A percentile compares a stretch with the other conserved stretches of the same genome.
Conservation (phyloP, 2,888 invertebrate genomes). For the Callyntrura sp. region DNA sequence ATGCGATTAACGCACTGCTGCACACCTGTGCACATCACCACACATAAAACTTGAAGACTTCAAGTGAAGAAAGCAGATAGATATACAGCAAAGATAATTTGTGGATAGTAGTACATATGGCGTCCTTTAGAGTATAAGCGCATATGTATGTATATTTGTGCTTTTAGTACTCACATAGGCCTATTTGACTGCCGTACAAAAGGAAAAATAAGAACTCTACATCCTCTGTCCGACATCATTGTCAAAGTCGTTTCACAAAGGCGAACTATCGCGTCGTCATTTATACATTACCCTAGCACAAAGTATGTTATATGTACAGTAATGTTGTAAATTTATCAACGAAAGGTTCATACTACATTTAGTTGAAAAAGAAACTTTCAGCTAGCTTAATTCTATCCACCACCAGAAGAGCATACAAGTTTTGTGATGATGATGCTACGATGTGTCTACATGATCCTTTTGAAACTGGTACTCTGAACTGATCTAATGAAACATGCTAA, state of each 20-base stretch:
- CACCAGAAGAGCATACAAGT: not conserved
- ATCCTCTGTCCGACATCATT: slow-evolving; percentile 4
- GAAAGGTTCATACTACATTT: not conserved
- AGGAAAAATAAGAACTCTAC: not conserved
- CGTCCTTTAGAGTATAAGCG: not conserved
- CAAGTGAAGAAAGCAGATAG: not conserved
- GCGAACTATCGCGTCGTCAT: slow-evolving; percentile 28
- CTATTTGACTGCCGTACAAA: not conserved
- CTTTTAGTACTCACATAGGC: not conserved
- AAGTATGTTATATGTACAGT: not conserved
- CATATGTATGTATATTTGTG: not conserved
- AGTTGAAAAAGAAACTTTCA: not conserved
- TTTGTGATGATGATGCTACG: not conserved
- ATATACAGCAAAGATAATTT: not conserved
- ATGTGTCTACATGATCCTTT: slow-evolving; percentile 14
- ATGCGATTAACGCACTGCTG: not conserved
- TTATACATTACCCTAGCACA: not conserved
- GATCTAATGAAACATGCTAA: slow-evolving; percentile 68
- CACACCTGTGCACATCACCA: slow-evolving; percentile 40
- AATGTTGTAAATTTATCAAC: not conserved
- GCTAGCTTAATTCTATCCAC: not conserved
- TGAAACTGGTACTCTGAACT: slow-evolving; percentile 73
- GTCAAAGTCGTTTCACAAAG: slow-evolving; percentile 50
- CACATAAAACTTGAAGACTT: not conserved
- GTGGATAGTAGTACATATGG: not conserved